Conservation (phyloP, 2,888 invertebrate genomes). For the Ctenicera cuprea region DNA sequence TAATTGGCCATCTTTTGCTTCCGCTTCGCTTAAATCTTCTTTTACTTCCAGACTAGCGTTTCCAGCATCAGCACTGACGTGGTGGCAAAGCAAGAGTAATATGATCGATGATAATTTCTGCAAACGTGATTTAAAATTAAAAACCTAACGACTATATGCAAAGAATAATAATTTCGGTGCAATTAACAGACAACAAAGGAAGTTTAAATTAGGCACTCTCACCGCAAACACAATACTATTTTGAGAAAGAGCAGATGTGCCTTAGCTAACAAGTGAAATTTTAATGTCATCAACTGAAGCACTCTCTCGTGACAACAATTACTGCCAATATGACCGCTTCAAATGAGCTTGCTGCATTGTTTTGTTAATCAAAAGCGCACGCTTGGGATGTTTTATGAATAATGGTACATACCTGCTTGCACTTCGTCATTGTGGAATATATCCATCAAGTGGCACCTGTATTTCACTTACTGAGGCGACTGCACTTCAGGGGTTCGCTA, state of each 20-base stretch:
- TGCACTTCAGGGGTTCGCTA: conserved; percentile 41
- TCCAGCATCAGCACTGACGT: conserved; percentile 37
- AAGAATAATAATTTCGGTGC: neutral
- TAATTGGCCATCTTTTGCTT: conserved; percentile 82
- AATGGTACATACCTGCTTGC: conserved; percentile 43
- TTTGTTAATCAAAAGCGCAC: conserved; percentile 18
- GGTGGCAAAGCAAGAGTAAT: conserved; percentile 41
- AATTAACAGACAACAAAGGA: conserved; percentile 12
- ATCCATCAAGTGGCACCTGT: conserved; percentile 50
- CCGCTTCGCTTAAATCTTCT: conserved; percentile 77
- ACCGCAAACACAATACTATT: conserved; percentile 23
- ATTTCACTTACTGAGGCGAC: conserved; percentile 46
- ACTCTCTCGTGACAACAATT: conserved; percentile 39
- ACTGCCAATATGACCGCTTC: conserved; percentile 13
- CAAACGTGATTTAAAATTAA: conserved; percentile 12
- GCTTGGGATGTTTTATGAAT: conserved; percentile 6
- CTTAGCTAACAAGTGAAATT: conserved; percentile 40
- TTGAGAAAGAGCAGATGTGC: conserved; percentile 16
- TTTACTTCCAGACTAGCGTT: conserved; percentile 70
- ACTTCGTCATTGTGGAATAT: conserved; percentile 33
- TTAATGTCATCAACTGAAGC: conserved; percentile 20
- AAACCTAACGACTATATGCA: neutral
- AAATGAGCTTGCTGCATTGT: conserved; percentile 1
- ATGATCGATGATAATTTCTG: conserved; percentile 48
- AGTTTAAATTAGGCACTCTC: conserved; percentile 25